Conservation (phyloP, 2,797 vertebrate genomes). For the Anguilla marmorata region DNA sequence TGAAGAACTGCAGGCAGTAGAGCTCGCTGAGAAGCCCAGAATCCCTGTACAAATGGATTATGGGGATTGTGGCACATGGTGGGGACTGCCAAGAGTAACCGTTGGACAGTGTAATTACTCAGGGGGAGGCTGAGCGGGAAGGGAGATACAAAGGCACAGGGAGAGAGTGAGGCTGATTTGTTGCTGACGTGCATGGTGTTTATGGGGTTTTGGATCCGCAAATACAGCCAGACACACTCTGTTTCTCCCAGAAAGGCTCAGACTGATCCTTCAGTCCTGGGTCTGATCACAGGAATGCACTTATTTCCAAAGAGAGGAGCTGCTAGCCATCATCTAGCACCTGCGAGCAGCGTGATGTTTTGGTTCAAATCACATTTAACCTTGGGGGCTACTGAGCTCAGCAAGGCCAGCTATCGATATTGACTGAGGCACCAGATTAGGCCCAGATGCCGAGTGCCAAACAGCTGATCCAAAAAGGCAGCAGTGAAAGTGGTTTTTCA, state of each 20-base stretch:
- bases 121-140: conserved; percentile 7
- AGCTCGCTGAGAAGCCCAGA: conserved; percentile 34
- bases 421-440: background rate
- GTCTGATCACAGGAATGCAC: background rate
- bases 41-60: conserved; percentile 46
- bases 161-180: conserved; percentile 30
- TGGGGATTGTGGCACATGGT: conserved; percentile 16
- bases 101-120: conserved; percentile 30
- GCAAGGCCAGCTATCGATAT: background rate
- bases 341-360: background rate
- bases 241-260: conserved; percentile 14
- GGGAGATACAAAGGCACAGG: background rate
- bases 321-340: background rate
- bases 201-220: conserved; percentile 17
- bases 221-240: conserved; percentile 23
- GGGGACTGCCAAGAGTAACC: conserved; percentile 31
- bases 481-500: background rate
- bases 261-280: background rate
- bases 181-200: conserved; percentile 32
- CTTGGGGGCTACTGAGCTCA: background rate
- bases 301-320: background rate
- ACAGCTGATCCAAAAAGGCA: background rate
- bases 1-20: conserved; percentile 31
- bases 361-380: conserved; percentile 3
- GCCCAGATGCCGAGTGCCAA: background rate